Evolutionary conservation across 2,113 vertebrate genomes (phyloP).

Genomic region (Zosterops pallidus): DNA sequence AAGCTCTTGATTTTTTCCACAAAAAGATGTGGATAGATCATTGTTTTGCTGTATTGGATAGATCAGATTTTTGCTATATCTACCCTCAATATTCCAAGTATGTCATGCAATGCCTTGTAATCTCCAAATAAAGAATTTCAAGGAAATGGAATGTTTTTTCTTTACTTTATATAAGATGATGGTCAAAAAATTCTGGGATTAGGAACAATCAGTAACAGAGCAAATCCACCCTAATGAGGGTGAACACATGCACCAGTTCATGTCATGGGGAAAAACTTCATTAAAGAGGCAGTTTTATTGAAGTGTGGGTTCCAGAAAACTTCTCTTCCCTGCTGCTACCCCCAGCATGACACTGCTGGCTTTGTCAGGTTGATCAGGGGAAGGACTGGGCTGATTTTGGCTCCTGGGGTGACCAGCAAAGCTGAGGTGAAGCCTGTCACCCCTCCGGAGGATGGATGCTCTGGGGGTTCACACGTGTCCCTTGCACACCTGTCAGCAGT

Average conservation of each 20-base stretch:
- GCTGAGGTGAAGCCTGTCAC: not conserved
- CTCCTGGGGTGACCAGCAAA: not conserved
- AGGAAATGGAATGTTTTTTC: not conserved
- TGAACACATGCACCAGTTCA: not conserved
- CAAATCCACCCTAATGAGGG: not conserved
- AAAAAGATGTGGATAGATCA: not conserved
- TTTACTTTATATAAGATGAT: not conserved
- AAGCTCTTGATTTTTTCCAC: not conserved
- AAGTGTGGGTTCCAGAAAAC: not conserved
- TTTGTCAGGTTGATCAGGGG: not conserved
- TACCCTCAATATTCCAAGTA: no score
- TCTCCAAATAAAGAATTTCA: not conserved
- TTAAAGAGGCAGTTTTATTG: not conserved
- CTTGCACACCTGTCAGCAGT: rapidly evolving
- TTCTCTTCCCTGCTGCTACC: not conserved
- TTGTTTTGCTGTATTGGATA: not conserved
- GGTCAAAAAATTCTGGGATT: not conserved
- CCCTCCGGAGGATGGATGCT: not conserved
- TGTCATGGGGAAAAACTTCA: not conserved
- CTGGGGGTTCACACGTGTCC: not conserved
- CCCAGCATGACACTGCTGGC: not conserved
- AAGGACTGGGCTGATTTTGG: not conserved
- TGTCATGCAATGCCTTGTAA: not conserved
- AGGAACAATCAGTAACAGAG: not conserved
- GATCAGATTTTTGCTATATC: not conserved